Evolutionary conservation across 2,113 vertebrate species (phyloP).

Genomic region (Tychaedon coryphoeus): DNA sequence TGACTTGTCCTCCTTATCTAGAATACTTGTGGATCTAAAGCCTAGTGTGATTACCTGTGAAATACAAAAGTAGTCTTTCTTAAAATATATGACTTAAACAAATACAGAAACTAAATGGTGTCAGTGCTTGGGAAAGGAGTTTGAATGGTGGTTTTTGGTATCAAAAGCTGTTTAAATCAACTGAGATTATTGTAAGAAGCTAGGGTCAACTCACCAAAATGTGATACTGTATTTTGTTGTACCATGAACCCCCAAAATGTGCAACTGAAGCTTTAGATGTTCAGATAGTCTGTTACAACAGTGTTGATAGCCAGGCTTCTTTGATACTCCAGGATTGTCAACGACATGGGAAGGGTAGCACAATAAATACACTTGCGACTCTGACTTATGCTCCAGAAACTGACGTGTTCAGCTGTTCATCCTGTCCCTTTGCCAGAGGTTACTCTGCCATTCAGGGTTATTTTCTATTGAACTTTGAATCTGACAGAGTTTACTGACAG

Average conservation of each 20-base stretch:
- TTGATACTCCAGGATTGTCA: background rate
- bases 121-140: background rate
- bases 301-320: background rate
- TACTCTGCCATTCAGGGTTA: background rate
- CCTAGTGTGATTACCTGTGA: background rate
- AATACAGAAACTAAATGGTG: background rate
- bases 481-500: background rate
- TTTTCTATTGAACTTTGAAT: background rate
- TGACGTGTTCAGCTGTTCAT: slow-evolving; percentile 18
- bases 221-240: background rate
- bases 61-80: background rate
- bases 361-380: background rate
- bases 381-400: background rate
- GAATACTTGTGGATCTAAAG: background rate
- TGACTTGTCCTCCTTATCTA: background rate
- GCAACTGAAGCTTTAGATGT: background rate
- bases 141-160: background rate
- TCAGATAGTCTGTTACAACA: background rate
- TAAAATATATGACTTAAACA: background rate
- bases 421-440: background rate
- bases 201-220: background rate
- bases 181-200: background rate
- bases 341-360: background rate
- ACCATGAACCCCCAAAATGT: background rate
- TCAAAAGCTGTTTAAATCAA: background rate